These are phyloP conservation scores for Rhodinocichla rosea DNA, from an alignment of 2,113 vertebrate genomes.

Conservation along the genomic window DNA sequence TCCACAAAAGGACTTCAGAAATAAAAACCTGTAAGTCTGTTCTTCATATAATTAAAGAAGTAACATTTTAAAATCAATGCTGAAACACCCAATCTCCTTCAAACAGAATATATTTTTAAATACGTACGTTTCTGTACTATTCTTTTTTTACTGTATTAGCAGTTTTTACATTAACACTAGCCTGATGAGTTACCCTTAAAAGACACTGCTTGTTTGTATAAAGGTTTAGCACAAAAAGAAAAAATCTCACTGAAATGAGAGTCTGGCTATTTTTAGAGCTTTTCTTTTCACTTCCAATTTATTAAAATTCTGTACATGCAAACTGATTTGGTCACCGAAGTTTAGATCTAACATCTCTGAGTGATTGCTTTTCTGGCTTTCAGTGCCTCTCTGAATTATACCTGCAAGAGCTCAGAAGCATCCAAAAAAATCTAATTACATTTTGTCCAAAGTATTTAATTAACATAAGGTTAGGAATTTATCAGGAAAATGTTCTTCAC, in stretches of 20 bases:
- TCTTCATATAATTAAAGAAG: neutral
- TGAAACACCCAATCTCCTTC: neutral
- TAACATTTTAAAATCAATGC: neutral
- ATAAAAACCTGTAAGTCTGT: neutral
- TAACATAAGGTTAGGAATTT: neutral
- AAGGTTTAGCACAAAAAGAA: neutral
- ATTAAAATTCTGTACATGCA: neutral
- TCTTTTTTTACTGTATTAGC: neutral
- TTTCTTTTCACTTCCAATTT: neutral
- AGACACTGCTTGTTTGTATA: neutral
- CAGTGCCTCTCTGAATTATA: neutral
- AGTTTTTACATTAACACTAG: neutral
- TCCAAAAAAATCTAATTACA: neutral
- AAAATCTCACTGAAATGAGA: neutral
- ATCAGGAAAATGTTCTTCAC: neutral
- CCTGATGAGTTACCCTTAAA: neutral
- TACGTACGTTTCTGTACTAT: neutral
- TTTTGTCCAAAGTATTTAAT: neutral
- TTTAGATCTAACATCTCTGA: neutral
- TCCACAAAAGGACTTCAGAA: neutral
- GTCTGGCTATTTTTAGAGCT: neutral
- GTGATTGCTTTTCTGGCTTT: neutral
- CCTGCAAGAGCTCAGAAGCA: neutral
- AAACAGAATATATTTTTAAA: neutral
- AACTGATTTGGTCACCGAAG: neutral